phyloP scores from a whole-genome alignment of 2,113 vertebrate genomes.

The Erythrocebus patas region DNA sequence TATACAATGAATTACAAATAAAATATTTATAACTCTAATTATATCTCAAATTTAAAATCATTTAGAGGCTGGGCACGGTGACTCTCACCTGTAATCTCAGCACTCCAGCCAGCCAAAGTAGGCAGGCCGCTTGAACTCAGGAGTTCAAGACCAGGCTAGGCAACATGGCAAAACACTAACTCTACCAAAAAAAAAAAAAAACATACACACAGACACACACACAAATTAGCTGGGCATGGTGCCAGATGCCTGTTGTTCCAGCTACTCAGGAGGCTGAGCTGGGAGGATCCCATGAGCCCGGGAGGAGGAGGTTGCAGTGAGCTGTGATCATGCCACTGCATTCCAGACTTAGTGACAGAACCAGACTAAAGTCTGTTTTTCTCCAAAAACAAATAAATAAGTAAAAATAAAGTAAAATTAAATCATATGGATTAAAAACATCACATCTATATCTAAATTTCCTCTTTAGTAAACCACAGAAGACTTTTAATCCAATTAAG shows the following conservation, averaged over 20 bases:
- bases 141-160: background rate
- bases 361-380: too few relatives aligned
- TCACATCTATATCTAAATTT: background rate
- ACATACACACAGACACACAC: too few relatives aligned
- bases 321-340: too few relatives aligned
- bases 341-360: background rate
- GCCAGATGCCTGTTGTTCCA: background rate
- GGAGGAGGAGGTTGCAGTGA: too few relatives aligned
- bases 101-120: background rate
- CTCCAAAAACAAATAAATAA: too few relatives aligned
- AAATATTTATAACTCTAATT: background rate
- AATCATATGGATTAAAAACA: background rate
- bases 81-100: background rate
- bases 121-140: background rate
- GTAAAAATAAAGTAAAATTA: background rate
- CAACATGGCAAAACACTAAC: background rate
- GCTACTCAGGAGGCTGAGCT: background rate
- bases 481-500: slow-evolving; percentile 11
- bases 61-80: background rate
- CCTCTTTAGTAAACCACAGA: background rate
- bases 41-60: background rate
- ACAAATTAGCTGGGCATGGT: background rate
- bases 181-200: background rate
- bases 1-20: background rate
- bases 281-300: background rate